These are phyloP conservation scores for Drosophila parvula DNA, from an alignment of 1,140 invertebrate species.

Conservation along the genomic window DNA sequence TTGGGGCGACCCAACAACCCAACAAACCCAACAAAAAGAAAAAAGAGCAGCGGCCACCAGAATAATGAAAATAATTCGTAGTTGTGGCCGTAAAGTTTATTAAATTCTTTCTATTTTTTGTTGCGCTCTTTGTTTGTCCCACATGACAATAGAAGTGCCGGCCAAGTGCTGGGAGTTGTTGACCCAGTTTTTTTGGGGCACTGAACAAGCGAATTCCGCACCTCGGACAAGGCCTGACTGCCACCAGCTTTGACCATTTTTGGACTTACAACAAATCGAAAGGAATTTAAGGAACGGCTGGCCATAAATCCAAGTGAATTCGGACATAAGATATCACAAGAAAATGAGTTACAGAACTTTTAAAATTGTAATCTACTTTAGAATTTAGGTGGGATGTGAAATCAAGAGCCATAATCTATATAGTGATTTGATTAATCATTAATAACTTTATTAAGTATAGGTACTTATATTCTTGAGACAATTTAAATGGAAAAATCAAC, in stretches of 20 bases:
- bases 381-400: not conserved
- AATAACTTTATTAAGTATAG: not conserved
- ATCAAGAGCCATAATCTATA: not conserved
- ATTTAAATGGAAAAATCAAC: not conserved
- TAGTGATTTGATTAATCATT: not conserved
- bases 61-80: conserved; percentile 80
- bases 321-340: not conserved
- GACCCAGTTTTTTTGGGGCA: conserved; percentile 57
- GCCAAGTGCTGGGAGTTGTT: conserved; percentile 50
- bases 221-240: conserved; percentile 7
- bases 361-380: not conserved
- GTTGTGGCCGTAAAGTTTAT: conserved; percentile 74
- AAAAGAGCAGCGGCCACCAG: conserved; percentile 29
- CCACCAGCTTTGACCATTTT: not conserved
- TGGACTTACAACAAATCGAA: conserved; percentile 23
- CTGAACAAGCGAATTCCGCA: conserved; percentile 39
- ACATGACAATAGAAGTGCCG: conserved; percentile 50
- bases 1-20: conserved; percentile 19
- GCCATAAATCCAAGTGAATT: conserved; percentile 15
- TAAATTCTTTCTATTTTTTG: conserved; percentile 63
- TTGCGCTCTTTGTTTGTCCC: conserved; percentile 26
- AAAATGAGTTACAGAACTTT: conserved; percentile 5
- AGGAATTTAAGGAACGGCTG: conserved; percentile 30
- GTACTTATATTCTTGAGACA: not conserved
- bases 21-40: conserved; percentile 29